These are phyloP conservation scores for Galerucella calmariensis DNA, from an alignment of 2,888 invertebrate species.

Conservation along the genomic window DNA sequence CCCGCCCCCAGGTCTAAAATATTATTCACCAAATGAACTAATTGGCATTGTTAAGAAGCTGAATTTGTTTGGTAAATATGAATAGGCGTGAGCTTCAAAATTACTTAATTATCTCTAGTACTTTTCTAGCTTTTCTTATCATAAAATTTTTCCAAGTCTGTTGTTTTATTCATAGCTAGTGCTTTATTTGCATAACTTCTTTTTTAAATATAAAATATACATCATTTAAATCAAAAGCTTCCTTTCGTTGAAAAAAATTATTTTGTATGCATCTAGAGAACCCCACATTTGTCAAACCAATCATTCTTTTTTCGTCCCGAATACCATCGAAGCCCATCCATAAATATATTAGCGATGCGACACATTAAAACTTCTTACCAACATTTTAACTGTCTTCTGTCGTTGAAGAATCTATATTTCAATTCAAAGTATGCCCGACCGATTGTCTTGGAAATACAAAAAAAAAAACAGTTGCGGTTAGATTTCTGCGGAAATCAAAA, in stretches of 20 bases:
- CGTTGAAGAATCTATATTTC: background rate
- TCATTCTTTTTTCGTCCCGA: background rate
- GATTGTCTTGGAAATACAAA: background rate
- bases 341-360: background rate
- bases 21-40: too few relatives aligned
- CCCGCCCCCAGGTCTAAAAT: too few relatives aligned
- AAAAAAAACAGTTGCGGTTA: background rate
- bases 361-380: background rate
- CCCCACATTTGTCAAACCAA: background rate
- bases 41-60: too few relatives aligned
- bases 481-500: background rate
- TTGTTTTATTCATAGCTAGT: too few relatives aligned
- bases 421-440: background rate
- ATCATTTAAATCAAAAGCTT: too few relatives aligned
- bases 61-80: too few relatives aligned
- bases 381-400: background rate
- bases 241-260: background rate
- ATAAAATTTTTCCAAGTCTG: too few relatives aligned
- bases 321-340: background rate
- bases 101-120: too few relatives aligned
- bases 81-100: too few relatives aligned
- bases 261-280: background rate
- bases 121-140: too few relatives aligned
- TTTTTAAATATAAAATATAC: too few relatives aligned
- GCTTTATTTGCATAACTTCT: too few relatives aligned